Base-by-base conservation (phyloP, 2,797 vertebrate genomes). In the Pagetopsis macropterus region DNA sequence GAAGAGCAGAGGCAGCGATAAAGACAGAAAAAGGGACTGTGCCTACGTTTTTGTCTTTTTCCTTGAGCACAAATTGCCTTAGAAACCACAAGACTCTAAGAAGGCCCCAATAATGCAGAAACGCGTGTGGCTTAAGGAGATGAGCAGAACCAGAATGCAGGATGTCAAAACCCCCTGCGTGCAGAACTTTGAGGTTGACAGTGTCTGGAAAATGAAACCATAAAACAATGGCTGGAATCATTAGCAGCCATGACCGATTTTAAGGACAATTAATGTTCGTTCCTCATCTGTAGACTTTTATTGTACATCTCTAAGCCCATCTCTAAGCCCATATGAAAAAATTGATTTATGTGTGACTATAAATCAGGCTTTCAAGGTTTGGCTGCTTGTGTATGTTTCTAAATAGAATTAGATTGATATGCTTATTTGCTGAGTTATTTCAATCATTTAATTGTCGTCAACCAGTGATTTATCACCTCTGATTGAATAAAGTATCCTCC, bases 41-140 rank as follows among this genome's bases (percentile, higher is more conserved):
- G 73, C 65, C 65, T 82, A 60, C 58, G 75, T 76, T 78, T 37
- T 62, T 80, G 75, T 67, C 56, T 81, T 85, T 86, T 43, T 79
- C 84, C 82, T 91, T 87, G 85, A 89, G 76, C 84, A 45, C 64
- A 87, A 82, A 90, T 79, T 91, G 81, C 79, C 43, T 77, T 58
- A 64, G 74, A 88, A 91, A 89, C 67, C 37, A 68, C 70, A 51
- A 76, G 78, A 87, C 76, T 84, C 58, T 58, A 62, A 12, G 66
- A 78, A 78, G 78, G 74, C 23, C n/a, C 81, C 48, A 78, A 50
- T 44, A 68, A 81, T 40, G 70, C 62, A 75, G 48, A 84, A 66
- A 79, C 75, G 61, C 51, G 77, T 48, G 65, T 60, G 73, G 72
- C 59, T 76, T 45, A 67, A 66, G 67, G 67, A 81, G 72, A 56